Evolutionary conservation across 2,797 vertebrate genomes (phyloP).

Genomic region (Eutrigla gurnardus): DNA sequence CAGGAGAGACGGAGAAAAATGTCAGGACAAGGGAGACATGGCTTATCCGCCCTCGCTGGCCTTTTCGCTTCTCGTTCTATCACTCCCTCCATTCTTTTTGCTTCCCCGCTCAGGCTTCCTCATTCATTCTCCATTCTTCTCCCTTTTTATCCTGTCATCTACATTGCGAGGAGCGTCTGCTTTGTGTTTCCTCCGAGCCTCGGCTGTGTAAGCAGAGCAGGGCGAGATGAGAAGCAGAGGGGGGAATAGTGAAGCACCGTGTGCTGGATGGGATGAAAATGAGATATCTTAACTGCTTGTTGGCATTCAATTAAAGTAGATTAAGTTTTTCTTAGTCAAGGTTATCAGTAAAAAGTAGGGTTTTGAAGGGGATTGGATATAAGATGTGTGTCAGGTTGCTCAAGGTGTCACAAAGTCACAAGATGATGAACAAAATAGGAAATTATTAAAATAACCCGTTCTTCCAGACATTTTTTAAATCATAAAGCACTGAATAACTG

Average conservation of each 20-base stretch:
- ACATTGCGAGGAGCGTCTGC: constrained; percentile 55
- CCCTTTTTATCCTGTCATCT: constrained; percentile 76
- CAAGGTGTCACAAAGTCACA: background rate
- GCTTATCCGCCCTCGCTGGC: constrained; percentile 70
- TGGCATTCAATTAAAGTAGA: background rate
- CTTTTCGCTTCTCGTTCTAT: constrained; percentile 57
- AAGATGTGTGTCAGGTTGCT: background rate
- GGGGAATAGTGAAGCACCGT: constrained; percentile 39
- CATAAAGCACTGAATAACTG: background rate
- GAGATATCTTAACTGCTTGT: background rate
- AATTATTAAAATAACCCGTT: background rate
- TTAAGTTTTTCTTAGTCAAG: background rate
- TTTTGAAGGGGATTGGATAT: background rate
- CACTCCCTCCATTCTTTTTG: constrained; percentile 52
- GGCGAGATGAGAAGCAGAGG: constrained; percentile 37
- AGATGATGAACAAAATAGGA: background rate
- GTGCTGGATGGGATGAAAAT: constrained; percentile 25
- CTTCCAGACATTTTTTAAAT: background rate
- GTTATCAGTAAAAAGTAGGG: background rate
- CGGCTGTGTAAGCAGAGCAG: constrained; percentile 49
- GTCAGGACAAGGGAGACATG: constrained; percentile 69
- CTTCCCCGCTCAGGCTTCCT: constrained; percentile 22
- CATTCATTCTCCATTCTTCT: constrained; percentile 44
- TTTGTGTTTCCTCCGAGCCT: constrained; percentile 40
- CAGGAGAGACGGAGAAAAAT: constrained; percentile 71